Evolutionary conservation across 2,113 vertebrate species (phyloP).

Genomic region (Lipophrys pholis): DNA sequence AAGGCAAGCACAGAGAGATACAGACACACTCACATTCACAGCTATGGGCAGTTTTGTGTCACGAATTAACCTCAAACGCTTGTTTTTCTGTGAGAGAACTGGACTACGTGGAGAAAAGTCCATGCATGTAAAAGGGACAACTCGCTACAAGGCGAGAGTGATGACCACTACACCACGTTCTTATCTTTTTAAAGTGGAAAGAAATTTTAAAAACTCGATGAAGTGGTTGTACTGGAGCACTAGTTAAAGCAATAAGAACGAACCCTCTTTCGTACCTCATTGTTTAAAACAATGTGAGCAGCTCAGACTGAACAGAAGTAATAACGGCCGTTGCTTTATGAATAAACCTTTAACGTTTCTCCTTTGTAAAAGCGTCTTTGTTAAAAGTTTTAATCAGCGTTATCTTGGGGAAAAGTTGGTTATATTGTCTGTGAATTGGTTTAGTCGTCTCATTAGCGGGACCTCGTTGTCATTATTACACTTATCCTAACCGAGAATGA

Average conservation of each 20-base stretch:
- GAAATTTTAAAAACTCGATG: no score
- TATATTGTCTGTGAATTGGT: conserved; percentile 20
- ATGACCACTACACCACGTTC: no score
- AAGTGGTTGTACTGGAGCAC: neutral
- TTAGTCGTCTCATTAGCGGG: conserved; percentile 39
- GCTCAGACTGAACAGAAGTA: conserved; percentile 2
- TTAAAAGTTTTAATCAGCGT: conserved; percentile 45
- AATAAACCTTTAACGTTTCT: conserved; percentile 32
- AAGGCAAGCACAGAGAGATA: no score
- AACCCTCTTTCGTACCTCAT: conserved; percentile 17
- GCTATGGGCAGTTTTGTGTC: no score
- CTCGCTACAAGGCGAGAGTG: no score
- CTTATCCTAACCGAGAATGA: conserved; percentile 44
- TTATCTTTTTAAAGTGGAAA: no score
- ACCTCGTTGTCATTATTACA: conserved; percentile 37
- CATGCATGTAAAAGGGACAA: no score
- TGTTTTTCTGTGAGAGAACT: no score
- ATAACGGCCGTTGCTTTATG: conserved; percentile 20
- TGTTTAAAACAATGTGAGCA: conserved; percentile 26
- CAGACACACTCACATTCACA: no score
- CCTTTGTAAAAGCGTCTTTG: conserved; percentile 12
- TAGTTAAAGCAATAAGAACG: neutral
- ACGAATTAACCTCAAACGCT: no score
- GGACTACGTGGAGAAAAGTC: no score
- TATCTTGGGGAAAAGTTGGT: conserved; percentile 27